A percentile compares a stretch with the other conserved stretches of the same genome.
These are phyloP conservation scores for Synergus umbraculus DNA, from an alignment of 2,888 invertebrate species.

Conservation along the genomic window DNA sequence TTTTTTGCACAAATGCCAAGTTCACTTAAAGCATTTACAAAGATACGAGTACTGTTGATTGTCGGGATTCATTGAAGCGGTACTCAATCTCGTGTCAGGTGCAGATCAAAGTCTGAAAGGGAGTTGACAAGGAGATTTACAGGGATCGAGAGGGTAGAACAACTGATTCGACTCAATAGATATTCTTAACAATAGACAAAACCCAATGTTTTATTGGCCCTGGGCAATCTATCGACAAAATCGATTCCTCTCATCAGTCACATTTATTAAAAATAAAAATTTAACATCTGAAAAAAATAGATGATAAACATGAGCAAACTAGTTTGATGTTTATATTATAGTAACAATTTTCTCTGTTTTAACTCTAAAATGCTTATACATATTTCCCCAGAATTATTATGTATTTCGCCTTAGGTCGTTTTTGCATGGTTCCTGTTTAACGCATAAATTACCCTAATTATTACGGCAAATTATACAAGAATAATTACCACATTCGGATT, in stretches of 20 bases:
- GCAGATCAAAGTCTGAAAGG: conserved; percentile 53
- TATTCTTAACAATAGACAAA: neutral
- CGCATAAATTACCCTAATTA: conserved; percentile 1
- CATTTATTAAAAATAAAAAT: neutral
- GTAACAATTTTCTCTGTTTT: conserved; percentile 12
- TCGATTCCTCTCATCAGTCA: neutral
- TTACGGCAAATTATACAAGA: neutral
- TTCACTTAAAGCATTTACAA: neutral
- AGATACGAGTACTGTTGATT: conserved; percentile 39
- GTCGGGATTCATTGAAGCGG: conserved; percentile 43
- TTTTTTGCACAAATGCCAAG: neutral
- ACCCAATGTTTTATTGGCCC: neutral
- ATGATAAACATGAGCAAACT: neutral
- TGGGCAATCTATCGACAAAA: neutral
- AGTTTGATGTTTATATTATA: conserved; percentile 11
- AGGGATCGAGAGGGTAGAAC: conserved; percentile 25
- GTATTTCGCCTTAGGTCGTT: conserved; percentile 8
- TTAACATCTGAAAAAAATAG: neutral
- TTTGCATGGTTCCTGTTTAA: neutral
- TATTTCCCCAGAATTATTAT: neutral
- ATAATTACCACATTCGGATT: conserved; percentile 14
- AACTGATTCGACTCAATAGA: conserved; percentile 34
- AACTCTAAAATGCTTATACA: neutral
- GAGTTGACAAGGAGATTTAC: conserved; percentile 41
- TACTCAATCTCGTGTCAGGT: conserved; percentile 51